Evolutionary conservation across 2,797 vertebrate species (phyloP).

Genomic region (Tokudaia tokunoshimensis): DNA sequence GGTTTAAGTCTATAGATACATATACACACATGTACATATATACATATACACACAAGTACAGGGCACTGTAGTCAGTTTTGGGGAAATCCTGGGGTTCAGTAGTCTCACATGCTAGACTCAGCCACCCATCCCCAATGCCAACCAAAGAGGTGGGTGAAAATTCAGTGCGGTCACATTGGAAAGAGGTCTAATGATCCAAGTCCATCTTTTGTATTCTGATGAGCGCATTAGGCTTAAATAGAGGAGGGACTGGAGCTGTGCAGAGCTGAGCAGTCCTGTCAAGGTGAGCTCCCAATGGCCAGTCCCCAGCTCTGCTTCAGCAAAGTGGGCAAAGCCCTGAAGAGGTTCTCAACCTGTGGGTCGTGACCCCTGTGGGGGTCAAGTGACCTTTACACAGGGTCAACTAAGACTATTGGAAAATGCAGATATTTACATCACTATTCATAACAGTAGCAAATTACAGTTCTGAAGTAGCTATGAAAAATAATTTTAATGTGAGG

Average conservation of each 20-base stretch:
- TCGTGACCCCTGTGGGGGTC: background rate
- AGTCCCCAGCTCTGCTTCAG: background rate
- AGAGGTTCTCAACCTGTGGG: background rate
- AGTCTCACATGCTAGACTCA: background rate
- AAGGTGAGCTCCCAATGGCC: background rate
- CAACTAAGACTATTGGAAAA: background rate
- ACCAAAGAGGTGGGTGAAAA: background rate
- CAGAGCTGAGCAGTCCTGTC: background rate
- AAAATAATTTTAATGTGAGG: background rate
- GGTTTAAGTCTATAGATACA: background rate
- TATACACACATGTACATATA: too few relatives aligned
- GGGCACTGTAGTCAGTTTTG: too few relatives aligned
- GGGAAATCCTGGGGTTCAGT: background rate
- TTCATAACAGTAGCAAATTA: background rate
- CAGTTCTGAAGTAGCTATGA: background rate
- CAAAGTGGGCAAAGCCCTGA: background rate
- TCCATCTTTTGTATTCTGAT: background rate
- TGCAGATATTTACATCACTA: background rate
- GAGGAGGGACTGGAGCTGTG: too few relatives aligned
- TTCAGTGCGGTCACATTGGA: background rate
- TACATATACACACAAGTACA: too few relatives aligned
- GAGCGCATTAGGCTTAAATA: too few relatives aligned
- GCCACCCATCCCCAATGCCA: background rate
- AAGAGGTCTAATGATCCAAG: background rate
- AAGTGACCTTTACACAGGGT: background rate